A percentile compares a stretch with the other conserved stretches of the same genome.
Conservation (phyloP, 1,140 invertebrate species). For the Drosophila lacteicornis region DNA sequence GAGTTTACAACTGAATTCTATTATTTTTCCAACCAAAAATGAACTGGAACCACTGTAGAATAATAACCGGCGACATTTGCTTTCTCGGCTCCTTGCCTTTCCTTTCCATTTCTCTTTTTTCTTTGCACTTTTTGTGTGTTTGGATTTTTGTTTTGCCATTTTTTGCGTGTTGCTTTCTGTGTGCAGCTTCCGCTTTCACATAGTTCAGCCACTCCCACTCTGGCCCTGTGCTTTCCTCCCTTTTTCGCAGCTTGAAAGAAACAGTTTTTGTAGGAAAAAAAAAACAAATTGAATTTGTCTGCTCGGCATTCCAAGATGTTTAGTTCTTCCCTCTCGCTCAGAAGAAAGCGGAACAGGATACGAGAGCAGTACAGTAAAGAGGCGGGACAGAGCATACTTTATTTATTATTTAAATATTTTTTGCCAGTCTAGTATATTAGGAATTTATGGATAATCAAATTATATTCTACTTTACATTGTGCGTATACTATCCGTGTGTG, state of each 20-base stretch:
- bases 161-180: constrained; percentile 34
- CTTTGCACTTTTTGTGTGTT: constrained; percentile 7
- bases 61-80: constrained; percentile 15
- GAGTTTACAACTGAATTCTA: not conserved
- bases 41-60: constrained; percentile 11
- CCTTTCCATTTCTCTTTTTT: not conserved
- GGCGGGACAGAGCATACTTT: constrained; percentile 9
- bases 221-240: not conserved
- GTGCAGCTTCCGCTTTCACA: constrained; percentile 52
- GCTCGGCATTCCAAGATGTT: constrained; percentile 30
- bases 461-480: not conserved
- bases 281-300: constrained; percentile 61
- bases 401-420: constrained; percentile 2
- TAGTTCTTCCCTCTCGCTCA: not conserved
- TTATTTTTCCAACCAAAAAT: not conserved
- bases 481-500: no score
- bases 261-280: constrained; percentile 45
- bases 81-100: constrained; percentile 7
- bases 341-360: constrained; percentile 8
- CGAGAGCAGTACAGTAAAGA: constrained; percentile 21
- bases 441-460: constrained; percentile 7
- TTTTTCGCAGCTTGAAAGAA: constrained; percentile 40
- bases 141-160: constrained; percentile 7
- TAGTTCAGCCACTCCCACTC: constrained; percentile 30
- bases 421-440: not conserved